Base-by-base conservation (phyloP, 1,140 invertebrate genomes). In the Sipha flava region DNA sequence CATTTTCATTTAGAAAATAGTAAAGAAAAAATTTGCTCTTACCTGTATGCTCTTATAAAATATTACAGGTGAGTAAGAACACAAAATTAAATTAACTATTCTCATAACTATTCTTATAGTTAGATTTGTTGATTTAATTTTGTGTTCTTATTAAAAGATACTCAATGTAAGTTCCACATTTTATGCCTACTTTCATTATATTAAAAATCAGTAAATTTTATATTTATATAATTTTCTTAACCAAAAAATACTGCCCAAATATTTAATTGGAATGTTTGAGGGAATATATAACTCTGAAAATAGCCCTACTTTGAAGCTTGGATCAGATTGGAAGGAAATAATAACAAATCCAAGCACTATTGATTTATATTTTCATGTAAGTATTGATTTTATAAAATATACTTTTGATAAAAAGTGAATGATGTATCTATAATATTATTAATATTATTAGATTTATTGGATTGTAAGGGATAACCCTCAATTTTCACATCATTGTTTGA, bases 391-490 rank as follows among this genome's bases (percentile, higher is more conserved):
- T 31, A 3, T 34, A 34, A 7, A 7, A 45, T 18, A 85, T 84
- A 23, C 0, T 7, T 80, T 1, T 70, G 14, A 47, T 6, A 21
- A 29, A 54, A 47, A n/a, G n/a, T n/a, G n/a, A n/a, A n/a, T n/a
- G 6, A 40, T 40, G 6, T 21, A 37, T 23, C 2, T 45, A 31
- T 73, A 54, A 40, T 40, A 72, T 43, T 29, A 49, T 82, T 81
- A 81, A 64, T 82, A 81, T 79, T 84, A 85, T 37, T 81, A 93
- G 86, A 87, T 95, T 70, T 93, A 95, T 85, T 91, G 91, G 88
- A 92, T 94, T 88, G 90, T 95, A 12, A 87, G 94, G 52, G 88
- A 89, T 37, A 89, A 92, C 83, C 90, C 90, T 14, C 89, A 92
- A 54, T 86, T 95, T 81, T 88, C 90, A 47, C 91, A 93, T 85